Evolutionary conservation across 2,797 vertebrate species (phyloP).

Genomic region (Tinamus major): DNA sequence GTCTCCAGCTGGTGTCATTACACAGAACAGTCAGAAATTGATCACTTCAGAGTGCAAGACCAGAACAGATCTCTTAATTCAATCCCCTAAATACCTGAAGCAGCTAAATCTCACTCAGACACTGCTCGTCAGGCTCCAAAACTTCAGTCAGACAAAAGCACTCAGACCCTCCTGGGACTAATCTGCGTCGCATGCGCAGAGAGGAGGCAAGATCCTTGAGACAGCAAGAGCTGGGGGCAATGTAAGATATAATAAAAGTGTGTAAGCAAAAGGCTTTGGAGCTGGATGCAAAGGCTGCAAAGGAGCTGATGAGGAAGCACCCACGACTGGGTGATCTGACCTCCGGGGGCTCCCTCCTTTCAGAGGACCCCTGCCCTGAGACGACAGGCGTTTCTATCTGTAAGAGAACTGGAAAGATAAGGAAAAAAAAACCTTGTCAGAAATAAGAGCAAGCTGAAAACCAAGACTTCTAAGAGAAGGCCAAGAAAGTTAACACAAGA

Average conservation of each 20-base stretch:
- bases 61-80: not conserved
- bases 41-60: not conserved
- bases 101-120: not conserved
- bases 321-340: rapidly evolving
- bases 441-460: not conserved
- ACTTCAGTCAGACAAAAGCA: not conserved
- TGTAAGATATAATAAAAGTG: not conserved
- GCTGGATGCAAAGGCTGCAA: not conserved
- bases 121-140: not conserved
- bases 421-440: not conserved
- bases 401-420: not conserved
- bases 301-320: rapidly evolving
- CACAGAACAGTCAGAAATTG: not conserved
- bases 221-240: not conserved
- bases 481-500: not conserved
- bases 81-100: rapidly evolving
- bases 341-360: not conserved
- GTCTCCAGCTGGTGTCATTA: not conserved
- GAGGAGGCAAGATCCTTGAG: not conserved
- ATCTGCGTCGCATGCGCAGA: rapidly evolving
- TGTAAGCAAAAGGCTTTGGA: not conserved
- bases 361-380: not conserved
- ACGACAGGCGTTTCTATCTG: not conserved
- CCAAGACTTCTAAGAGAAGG: not conserved
- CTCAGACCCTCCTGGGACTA: not conserved